These are phyloP conservation scores for Parnassius mnemosyne DNA, from an alignment of 2,888 invertebrate genomes.

Conservation along the genomic window DNA sequence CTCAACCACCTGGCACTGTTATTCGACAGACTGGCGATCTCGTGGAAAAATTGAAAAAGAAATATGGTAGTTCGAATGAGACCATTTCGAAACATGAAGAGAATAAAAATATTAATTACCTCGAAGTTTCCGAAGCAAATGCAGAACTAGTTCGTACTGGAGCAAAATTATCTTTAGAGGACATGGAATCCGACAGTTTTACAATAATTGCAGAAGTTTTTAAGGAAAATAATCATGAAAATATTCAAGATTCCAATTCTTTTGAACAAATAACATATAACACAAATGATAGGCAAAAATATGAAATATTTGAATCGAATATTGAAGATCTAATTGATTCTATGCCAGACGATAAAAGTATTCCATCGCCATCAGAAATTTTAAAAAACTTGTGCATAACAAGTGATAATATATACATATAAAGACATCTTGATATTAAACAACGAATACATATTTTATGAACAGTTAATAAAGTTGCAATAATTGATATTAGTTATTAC, in stretches of 20 bases:
- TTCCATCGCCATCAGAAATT: slow-evolving; percentile 82
- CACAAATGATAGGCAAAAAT: slow-evolving; percentile 31
- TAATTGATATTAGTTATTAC: no score
- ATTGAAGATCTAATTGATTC: slow-evolving; percentile 29
- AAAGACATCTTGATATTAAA: background rate
- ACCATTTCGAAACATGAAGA: slow-evolving; percentile 21
- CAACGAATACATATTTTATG: no score
- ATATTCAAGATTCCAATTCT: slow-evolving; percentile 8
- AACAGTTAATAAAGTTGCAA: no score
- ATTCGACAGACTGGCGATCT: slow-evolving; percentile 72
- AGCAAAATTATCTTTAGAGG: slow-evolving; percentile 70
- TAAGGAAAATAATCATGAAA: slow-evolving; percentile 35
- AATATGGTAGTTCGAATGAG: slow-evolving; percentile 44
- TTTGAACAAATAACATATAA: slow-evolving; percentile 9
- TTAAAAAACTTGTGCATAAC: slow-evolving; percentile 83
- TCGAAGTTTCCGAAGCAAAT: slow-evolving; percentile 63
- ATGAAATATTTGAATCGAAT: slow-evolving; percentile 52
- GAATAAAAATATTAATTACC: slow-evolving; percentile 37
- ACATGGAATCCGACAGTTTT: slow-evolving; percentile 72
- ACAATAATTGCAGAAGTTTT: slow-evolving; percentile 56
- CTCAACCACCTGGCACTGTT: slow-evolving; percentile 81
- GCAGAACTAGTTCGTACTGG: slow-evolving; percentile 70
- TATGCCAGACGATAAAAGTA: slow-evolving; percentile 22
- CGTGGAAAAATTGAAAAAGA: slow-evolving; percentile 73
- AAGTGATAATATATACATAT: slow-evolving; percentile 53